phyloP scores from a whole-genome alignment of 2,113 vertebrate species.

The Pseudorhombus dupliciocellatus region DNA sequence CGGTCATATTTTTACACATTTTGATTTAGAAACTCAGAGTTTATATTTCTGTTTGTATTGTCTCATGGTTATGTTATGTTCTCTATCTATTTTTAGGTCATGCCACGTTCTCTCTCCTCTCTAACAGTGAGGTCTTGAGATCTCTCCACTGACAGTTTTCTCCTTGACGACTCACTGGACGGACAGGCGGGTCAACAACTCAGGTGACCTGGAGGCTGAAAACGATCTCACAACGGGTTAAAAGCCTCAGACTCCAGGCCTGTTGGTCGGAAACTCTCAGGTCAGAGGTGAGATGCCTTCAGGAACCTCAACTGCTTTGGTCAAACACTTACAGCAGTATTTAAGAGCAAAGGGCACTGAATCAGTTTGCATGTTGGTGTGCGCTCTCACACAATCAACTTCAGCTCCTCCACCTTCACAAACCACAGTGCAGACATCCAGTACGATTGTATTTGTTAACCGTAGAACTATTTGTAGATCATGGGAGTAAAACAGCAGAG shows the following conservation, averaged over 20 bases:
- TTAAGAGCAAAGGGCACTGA: neutral
- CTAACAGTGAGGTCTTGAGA: neutral
- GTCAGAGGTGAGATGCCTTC: neutral
- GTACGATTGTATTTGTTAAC: neutral
- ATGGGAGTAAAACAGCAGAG: slow-evolving; percentile 24
- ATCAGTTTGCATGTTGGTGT: neutral
- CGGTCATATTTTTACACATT: slow-evolving; percentile 11
- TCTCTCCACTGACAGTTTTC: neutral
- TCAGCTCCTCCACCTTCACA: neutral
- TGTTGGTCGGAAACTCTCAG: neutral
- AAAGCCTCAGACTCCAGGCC: neutral
- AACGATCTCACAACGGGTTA: neutral
- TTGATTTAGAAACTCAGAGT: no score
- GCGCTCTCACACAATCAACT: neutral
- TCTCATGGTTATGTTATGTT: no score
- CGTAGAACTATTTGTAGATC: slow-evolving; percentile 18
- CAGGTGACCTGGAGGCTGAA: neutral
- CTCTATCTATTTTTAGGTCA: no score
- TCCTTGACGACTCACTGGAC: neutral
- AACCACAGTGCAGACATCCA: slow-evolving; percentile 5
- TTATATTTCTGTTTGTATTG: no score
- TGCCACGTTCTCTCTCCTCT: no score
- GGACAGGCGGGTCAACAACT: neutral
- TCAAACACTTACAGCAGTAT: neutral
- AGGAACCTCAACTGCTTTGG: neutral